These are phyloP conservation scores for Sphaeramia orbicularis DNA, from an alignment of 2,797 vertebrate genomes.

Conservation along the genomic window DNA sequence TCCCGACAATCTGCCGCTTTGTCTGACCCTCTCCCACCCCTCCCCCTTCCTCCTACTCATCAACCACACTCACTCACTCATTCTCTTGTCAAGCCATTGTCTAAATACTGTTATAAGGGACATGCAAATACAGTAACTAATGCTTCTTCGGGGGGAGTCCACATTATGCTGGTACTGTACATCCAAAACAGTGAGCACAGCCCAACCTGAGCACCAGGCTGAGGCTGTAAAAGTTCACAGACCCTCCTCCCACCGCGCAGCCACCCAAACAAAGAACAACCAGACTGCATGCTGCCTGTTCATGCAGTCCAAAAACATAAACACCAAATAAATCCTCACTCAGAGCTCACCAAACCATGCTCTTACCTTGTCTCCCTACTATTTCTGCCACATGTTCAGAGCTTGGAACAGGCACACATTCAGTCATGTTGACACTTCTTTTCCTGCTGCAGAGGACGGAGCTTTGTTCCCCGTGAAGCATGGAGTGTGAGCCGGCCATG, in stretches of 20 bases:
- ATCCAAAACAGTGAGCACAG: slow-evolving; percentile 1
- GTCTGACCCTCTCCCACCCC: slow-evolving; percentile 83
- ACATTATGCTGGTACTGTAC: slow-evolving; percentile 24
- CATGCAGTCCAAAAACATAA: slow-evolving; percentile 32
- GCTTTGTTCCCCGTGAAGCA: slow-evolving; percentile 89
- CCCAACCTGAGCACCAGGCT: not conserved
- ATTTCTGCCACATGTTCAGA: slow-evolving; percentile 93
- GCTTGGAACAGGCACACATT: slow-evolving; percentile 90
- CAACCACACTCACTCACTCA: slow-evolving; percentile 56
- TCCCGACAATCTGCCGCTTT: slow-evolving; percentile 88
- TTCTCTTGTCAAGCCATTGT: slow-evolving; percentile 66
- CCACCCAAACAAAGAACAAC: slow-evolving; percentile 82
- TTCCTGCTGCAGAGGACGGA: slow-evolving; percentile 88
- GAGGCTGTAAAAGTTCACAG: slow-evolving; percentile 62
- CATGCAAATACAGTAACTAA: slow-evolving; percentile 5
- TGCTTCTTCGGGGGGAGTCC: not conserved
- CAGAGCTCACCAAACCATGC: not conserved
- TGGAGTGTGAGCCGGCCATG: slow-evolving; percentile 85
- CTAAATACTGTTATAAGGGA: slow-evolving; percentile 28
- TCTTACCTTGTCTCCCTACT: slow-evolving; percentile 90
- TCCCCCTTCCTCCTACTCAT: slow-evolving; percentile 71
- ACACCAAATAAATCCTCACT: not conserved
- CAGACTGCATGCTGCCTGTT: slow-evolving; percentile 46
- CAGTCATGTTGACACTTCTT: slow-evolving; percentile 91
- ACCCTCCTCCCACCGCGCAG: slow-evolving; percentile 52